Conservation (phyloP, 2,113 vertebrate genomes). For the Coracopsis vasa region DNA sequence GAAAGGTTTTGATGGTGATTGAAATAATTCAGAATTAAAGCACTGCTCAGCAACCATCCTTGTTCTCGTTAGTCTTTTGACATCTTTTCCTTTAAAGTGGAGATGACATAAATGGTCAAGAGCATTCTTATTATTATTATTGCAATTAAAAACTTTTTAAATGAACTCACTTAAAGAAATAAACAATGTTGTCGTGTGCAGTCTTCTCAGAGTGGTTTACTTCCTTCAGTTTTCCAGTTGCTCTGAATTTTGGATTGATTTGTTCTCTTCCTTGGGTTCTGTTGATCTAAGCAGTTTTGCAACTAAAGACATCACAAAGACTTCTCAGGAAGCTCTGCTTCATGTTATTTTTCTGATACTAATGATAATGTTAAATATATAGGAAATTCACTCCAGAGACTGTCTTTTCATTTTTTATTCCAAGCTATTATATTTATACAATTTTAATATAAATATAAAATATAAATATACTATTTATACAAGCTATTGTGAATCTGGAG, state of each 20-base stretch:
- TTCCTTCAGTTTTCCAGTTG: background rate
- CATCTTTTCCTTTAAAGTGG: background rate
- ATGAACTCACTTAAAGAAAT: background rate
- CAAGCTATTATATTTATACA: no score
- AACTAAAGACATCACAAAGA: background rate
- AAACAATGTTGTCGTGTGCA: background rate
- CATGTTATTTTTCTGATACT: background rate
- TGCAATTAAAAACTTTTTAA: background rate
- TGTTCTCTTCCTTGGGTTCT: background rate
- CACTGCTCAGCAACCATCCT: background rate
- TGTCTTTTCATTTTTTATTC: background rate
- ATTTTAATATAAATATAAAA: no score
- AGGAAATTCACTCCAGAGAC: background rate
- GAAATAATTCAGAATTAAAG: background rate
- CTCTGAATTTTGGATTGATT: background rate
- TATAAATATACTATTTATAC: no score
- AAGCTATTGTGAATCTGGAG: background rate
- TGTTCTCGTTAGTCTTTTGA: background rate
- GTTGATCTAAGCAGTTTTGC: background rate
- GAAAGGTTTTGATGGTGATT: background rate
- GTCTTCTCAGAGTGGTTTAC: background rate
- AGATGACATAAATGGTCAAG: background rate
- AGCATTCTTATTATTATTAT: background rate
- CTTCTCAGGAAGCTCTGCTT: background rate
- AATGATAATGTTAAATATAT: background rate